Conservation (phyloP, 2,113 vertebrate species). For the Eulemur macaco region DNA sequence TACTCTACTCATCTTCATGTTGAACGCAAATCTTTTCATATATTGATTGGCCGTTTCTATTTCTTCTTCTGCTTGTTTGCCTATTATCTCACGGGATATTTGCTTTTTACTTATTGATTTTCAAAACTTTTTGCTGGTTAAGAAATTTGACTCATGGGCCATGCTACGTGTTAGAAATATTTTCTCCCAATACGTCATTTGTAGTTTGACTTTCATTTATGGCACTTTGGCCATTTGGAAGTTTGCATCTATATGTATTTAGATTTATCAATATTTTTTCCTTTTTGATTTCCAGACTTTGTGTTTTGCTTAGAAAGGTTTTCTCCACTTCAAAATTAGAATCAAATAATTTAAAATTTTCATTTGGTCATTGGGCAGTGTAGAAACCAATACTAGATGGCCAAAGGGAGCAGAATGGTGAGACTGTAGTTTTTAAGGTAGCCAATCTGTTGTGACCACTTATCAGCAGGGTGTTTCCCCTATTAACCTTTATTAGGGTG, state of each 20-base stretch:
- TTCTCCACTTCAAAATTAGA: neutral
- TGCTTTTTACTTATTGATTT: neutral
- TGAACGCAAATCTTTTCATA: neutral
- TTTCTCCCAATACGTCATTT: neutral
- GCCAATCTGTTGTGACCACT: neutral
- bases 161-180: neutral
- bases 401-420: neutral
- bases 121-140: neutral
- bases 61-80: neutral
- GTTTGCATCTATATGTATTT: neutral
- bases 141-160: neutral
- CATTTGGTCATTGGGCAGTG: neutral
- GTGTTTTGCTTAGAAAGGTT: neutral
- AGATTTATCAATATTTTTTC: neutral
- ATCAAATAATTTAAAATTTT: neutral
- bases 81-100: neutral
- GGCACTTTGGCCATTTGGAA: neutral
- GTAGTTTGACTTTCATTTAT: neutral
- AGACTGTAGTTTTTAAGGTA: neutral
- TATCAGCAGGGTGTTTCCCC: neutral
- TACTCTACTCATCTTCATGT: neutral
- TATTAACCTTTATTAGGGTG: neutral
- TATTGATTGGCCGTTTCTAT: neutral
- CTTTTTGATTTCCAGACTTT: neutral
- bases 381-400: neutral